phyloP scores from a whole-genome alignment of 2,888 invertebrate genomes.

The Barypeithes pellucidus region DNA sequence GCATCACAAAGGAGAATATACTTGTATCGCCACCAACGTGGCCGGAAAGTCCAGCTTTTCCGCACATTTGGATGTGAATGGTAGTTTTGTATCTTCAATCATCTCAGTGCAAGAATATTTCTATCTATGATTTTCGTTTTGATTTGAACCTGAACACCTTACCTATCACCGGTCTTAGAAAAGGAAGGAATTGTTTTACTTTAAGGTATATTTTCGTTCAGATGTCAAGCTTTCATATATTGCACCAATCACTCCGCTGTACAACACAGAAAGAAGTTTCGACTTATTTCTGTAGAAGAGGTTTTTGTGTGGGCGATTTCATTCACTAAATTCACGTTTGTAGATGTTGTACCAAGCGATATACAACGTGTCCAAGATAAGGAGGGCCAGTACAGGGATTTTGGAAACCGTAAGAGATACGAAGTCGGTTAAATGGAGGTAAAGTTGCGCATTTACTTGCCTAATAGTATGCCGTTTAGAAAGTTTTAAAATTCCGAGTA shows the following conservation, averaged over 20 bases:
- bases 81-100: constrained; percentile 55
- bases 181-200: background rate
- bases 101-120: constrained; percentile 11
- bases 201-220: constrained; percentile 1
- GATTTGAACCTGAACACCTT: constrained; percentile 38
- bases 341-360: too few species aligned
- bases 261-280: background rate
- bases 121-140: constrained; percentile 42
- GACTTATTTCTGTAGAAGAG: background rate
- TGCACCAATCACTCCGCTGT: background rate
- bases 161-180: constrained; percentile 13
- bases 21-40: constrained; percentile 79
- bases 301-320: too few species aligned
- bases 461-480: too few species aligned
- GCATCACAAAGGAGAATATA: constrained; percentile 83
- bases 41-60: constrained; percentile 69
- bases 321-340: too few species aligned
- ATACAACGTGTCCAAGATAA: too few species aligned
- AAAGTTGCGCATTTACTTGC: too few species aligned
- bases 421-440: too few species aligned
- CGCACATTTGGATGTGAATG: constrained; percentile 65
- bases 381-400: too few species aligned
- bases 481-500: too few species aligned
- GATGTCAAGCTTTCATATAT: background rate
- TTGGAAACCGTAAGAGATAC: too few species aligned